phyloP scores from a whole-genome alignment of 1,140 invertebrate genomes.

The Leptoteleia sp. region DNA sequence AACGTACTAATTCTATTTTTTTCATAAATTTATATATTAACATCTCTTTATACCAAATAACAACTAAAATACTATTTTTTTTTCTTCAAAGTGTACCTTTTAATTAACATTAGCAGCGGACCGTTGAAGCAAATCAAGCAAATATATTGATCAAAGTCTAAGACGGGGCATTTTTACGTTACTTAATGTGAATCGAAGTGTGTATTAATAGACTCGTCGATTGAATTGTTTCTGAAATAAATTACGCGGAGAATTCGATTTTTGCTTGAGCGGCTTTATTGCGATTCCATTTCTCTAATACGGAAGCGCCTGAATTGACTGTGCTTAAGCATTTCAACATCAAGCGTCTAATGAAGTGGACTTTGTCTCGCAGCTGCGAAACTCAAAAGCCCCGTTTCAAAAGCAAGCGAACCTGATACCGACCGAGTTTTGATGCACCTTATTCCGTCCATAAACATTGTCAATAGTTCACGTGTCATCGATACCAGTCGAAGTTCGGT shows the following conservation, averaged over 20 bases:
- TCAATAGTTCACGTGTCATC: no score
- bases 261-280: not conserved
- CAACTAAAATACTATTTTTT: no score
- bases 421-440: no score
- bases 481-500: no score
- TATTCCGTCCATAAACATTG: no score
- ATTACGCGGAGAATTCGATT: slow-evolving; percentile 3
- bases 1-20: no score
- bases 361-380: slow-evolving; percentile 1
- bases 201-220: slow-evolving; percentile 1
- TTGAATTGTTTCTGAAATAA: slow-evolving; percentile 14
- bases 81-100: no score
- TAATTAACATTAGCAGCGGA: no score
- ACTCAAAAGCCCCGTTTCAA: not conserved
- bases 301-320: slow-evolving; percentile 6
- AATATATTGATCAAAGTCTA: not conserved
- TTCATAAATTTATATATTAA: no score
- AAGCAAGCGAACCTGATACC: not conserved
- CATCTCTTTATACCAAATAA: no score
- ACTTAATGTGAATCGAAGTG: not conserved
- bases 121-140: no score
- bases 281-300: slow-evolving; percentile 6
- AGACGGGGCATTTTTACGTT: not conserved
- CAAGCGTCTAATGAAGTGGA: slow-evolving; percentile 6
- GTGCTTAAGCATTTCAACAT: slow-evolving; percentile 14